Evolutionary conservation across 1,140 invertebrate genomes (phyloP).

Genomic region (Dermatophagoides farinae): DNA sequence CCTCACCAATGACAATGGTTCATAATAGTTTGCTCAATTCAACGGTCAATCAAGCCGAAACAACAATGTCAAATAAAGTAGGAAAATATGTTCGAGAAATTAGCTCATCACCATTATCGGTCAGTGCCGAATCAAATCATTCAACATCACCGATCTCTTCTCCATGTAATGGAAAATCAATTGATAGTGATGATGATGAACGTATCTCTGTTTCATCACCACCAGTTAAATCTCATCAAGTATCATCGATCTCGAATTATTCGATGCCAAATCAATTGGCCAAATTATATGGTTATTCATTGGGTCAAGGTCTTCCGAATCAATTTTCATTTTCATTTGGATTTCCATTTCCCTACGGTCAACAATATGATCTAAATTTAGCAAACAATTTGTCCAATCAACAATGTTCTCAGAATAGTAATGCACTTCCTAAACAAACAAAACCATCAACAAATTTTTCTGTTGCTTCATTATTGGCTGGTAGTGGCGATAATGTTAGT

Average conservation of each 20-base stretch:
- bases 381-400: background rate
- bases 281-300: background rate
- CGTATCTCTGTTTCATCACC: background rate
- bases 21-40: too few relatives aligned
- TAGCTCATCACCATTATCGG: background rate
- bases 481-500: background rate
- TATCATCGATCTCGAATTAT: background rate
- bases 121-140: background rate
- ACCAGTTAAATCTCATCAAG: background rate
- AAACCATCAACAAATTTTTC: conserved; percentile 7
- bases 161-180: background rate
- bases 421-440: background rate
- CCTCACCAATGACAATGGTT: too few relatives aligned
- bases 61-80: too few relatives aligned
- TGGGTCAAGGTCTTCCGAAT: background rate
- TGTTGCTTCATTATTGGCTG: background rate
- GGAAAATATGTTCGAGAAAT: too few relatives aligned
- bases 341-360: background rate
- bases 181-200: background rate
- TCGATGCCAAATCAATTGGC: background rate
- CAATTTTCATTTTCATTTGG: background rate
- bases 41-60: too few relatives aligned
- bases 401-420: background rate
- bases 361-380: background rate
- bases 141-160: background rate